phyloP scores from a whole-genome alignment of 2,797 vertebrate genomes.

The Notamacropus eugenii region DNA sequence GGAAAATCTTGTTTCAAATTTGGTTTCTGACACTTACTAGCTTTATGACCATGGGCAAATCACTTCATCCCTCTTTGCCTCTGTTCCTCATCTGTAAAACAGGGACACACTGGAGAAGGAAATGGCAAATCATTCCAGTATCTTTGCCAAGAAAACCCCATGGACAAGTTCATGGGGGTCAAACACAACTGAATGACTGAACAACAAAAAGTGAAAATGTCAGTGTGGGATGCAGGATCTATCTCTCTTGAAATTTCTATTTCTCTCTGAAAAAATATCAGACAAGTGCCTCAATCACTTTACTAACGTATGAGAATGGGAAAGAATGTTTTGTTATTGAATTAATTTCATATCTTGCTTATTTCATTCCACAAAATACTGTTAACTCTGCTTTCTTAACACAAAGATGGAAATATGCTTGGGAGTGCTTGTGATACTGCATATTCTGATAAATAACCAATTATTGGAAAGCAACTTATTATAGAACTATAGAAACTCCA shows the following conservation, averaged over 20 bases:
- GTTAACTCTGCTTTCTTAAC: conserved; percentile 25
- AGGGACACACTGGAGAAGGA: no score
- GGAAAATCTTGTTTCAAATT: not conserved
- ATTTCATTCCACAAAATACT: not conserved
- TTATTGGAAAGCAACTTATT: not conserved
- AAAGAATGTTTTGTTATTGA: conserved; percentile 8
- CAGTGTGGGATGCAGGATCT: no score
- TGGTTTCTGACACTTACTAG: not conserved
- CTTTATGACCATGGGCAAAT: no score
- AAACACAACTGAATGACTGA: no score
- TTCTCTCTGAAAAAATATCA: not conserved
- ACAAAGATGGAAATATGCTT: not conserved
- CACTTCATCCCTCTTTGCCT: no score
- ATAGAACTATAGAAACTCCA: no score
- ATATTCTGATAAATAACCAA: not conserved
- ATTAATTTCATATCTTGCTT: conserved; percentile 5
- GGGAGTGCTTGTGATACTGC: not conserved
- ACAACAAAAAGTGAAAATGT: conserved; percentile 44
- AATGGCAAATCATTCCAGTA: no score
- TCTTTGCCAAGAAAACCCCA: no score
- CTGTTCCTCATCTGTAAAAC: no score
- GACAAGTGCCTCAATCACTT: not conserved
- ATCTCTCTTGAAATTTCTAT: no score
- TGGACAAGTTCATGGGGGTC: no score
- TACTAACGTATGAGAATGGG: not conserved